Conservation (phyloP, 2,888 invertebrate species). For the Nephrocerus scutellatus region DNA sequence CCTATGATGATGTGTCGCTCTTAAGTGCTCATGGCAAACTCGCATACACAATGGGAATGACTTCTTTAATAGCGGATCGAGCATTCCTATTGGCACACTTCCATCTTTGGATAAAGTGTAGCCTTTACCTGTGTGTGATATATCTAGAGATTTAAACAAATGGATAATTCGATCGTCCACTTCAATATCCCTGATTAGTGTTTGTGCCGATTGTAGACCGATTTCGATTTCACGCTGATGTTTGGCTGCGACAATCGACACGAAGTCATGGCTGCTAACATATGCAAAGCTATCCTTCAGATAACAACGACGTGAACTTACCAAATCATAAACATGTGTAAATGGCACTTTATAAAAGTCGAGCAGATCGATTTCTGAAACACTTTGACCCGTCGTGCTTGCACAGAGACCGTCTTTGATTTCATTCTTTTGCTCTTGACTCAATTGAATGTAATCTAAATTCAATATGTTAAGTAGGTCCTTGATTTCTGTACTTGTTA, state of each 20-base stretch:
- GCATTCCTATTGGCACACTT: conserved; percentile 62
- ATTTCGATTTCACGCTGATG: conserved; percentile 55
- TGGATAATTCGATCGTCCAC: conserved; percentile 74
- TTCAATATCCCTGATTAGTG: conserved; percentile 66
- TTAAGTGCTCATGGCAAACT: conserved; percentile 72
- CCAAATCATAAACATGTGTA: conserved; percentile 76
- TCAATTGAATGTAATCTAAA: conserved; percentile 60
- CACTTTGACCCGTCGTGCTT: conserved; percentile 53
- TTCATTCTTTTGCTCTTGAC: conserved; percentile 59
- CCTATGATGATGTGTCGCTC: conserved; percentile 77
- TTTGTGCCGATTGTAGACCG: conserved; percentile 37
- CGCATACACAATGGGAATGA: conserved; percentile 96
- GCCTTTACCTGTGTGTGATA: conserved; percentile 76
- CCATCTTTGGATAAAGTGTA: conserved; percentile 52
- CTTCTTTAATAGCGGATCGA: conserved; percentile 70
- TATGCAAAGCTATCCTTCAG: conserved; percentile 78
- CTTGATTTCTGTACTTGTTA: conserved; percentile 54
- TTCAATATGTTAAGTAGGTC: conserved; percentile 62
- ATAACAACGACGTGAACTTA: conserved; percentile 72
- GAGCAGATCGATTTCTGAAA: conserved; percentile 54
- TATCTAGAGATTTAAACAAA: conserved; percentile 70
- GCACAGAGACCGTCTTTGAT: conserved; percentile 56
- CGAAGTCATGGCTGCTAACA: conserved; percentile 76
- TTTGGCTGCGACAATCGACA: conserved; percentile 70
- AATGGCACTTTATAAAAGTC: conserved; percentile 82